Conservation (phyloP, 2,113 vertebrate genomes). For the Scophthalmus maximus region DNA sequence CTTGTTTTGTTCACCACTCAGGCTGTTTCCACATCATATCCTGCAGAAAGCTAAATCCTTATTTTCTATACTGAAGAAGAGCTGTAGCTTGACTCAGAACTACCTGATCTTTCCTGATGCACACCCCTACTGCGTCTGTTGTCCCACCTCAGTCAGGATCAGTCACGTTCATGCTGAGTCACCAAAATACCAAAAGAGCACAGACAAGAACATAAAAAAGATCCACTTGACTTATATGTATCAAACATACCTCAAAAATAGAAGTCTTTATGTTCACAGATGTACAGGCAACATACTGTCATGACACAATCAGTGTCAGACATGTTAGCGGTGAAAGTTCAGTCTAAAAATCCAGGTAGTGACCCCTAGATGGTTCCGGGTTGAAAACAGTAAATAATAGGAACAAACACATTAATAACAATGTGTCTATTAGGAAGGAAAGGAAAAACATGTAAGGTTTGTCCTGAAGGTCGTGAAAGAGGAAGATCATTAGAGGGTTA, state of each 20-base stretch:
- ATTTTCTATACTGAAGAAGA: neutral
- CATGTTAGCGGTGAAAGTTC: neutral
- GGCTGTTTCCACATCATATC: too few species aligned
- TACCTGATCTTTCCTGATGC: neutral
- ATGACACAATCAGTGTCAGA: neutral
- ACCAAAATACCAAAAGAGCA: slow-evolving; percentile 34
- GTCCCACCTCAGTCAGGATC: slow-evolving; percentile 39
- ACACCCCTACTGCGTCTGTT: neutral
- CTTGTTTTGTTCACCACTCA: too few species aligned
- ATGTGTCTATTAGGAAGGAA: too few species aligned
- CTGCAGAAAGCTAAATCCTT: neutral
- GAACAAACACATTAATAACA: neutral
- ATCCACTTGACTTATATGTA: neutral
- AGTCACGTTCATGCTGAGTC: slow-evolving; percentile 39
- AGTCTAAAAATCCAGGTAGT: neutral
- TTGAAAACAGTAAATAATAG: neutral
- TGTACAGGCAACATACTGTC: neutral
- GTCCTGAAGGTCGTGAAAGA: too few species aligned
- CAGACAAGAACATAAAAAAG: neutral
- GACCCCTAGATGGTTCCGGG: neutral
- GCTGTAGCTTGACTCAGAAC: neutral
- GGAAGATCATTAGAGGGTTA: too few species aligned
- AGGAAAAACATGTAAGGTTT: too few species aligned
- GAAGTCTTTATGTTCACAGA: neutral
- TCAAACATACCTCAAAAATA: neutral